Conservation (phyloP, 2,113 vertebrate genomes). For the Hippolais icterina region DNA sequence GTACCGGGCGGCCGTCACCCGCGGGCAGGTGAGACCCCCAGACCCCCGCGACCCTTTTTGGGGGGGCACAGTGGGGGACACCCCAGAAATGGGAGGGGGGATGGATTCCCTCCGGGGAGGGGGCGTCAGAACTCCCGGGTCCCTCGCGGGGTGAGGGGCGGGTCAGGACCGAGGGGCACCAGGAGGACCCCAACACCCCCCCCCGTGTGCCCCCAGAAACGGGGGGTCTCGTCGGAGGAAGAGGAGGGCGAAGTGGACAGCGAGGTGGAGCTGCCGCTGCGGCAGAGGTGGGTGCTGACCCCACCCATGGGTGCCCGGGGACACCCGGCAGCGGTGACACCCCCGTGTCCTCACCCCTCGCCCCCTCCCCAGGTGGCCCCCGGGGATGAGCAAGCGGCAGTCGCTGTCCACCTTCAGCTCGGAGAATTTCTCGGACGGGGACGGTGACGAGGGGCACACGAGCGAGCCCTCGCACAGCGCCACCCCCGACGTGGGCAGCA, state of each 20-base stretch:
- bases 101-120: not conserved
- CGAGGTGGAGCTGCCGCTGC: constrained; percentile 11
- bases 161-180: not conserved
- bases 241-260: constrained; percentile 9
- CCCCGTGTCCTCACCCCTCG: not conserved
- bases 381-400: constrained; percentile 20
- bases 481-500: constrained; percentile 39
- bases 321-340: not conserved
- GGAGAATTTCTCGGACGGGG: constrained; percentile 14
- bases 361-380: not conserved
- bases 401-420: constrained; percentile 30
- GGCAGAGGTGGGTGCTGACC: not conserved
- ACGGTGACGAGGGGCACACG: constrained; percentile 23
- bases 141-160: too few relatives aligned
- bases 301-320: not conserved
- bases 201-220: not conserved
- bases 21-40: constrained; percentile 82
- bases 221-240: not conserved
- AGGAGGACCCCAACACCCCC: not conserved
- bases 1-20: constrained; percentile 90
- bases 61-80: too few relatives aligned
- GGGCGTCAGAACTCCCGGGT: not conserved
- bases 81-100: not conserved
- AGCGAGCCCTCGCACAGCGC: constrained; percentile 5
- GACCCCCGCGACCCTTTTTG: not conserved